phyloP scores from a whole-genome alignment of 1,140 invertebrate genomes.

The Lepidurus packardi region DNA sequence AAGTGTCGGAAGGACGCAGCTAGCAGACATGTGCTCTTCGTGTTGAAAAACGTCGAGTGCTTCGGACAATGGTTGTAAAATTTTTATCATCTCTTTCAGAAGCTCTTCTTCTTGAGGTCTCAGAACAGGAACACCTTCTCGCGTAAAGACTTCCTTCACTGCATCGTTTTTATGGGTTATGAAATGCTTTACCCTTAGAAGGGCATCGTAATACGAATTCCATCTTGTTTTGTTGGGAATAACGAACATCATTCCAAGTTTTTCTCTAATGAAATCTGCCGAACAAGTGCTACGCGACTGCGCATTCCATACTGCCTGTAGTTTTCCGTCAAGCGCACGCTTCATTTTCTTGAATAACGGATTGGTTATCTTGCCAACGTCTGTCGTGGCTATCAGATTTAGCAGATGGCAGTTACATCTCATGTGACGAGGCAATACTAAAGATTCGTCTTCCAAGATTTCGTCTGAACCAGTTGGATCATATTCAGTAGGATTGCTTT shows the following conservation, averaged over 20 bases:
- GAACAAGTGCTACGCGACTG: slow-evolving; percentile 31
- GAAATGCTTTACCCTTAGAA: slow-evolving; percentile 25
- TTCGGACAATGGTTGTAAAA: slow-evolving; percentile 28
- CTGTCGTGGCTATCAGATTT: slow-evolving; percentile 30
- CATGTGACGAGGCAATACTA: slow-evolving; percentile 20
- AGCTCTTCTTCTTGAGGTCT: slow-evolving; percentile 23
- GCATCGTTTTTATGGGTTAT: slow-evolving; percentile 30
- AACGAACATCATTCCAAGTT: slow-evolving; percentile 22
- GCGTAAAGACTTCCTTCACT: slow-evolving; percentile 25
- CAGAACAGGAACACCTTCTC: neutral
- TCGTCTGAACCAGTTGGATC: neutral
- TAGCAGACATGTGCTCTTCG: slow-evolving; percentile 28
- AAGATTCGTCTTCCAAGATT: neutral
- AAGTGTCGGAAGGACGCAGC: slow-evolving; percentile 33
- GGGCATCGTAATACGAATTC: slow-evolving; percentile 34
- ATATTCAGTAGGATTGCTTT: neutral
- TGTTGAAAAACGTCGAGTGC: slow-evolving; percentile 28
- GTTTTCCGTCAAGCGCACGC: slow-evolving; percentile 24
- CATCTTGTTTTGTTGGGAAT: slow-evolving; percentile 30
- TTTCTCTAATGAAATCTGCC: slow-evolving; percentile 23
- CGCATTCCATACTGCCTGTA: slow-evolving; percentile 28
- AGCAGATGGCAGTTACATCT: slow-evolving; percentile 26
- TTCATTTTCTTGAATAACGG: slow-evolving; percentile 29
- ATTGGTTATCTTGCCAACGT: slow-evolving; percentile 12
- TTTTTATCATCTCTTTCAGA: slow-evolving; percentile 26